A percentile compares a stretch with the other conserved stretches of the same genome.
Conservation (phyloP, 2,888 invertebrate species). For the Drosophila kuntzei region DNA sequence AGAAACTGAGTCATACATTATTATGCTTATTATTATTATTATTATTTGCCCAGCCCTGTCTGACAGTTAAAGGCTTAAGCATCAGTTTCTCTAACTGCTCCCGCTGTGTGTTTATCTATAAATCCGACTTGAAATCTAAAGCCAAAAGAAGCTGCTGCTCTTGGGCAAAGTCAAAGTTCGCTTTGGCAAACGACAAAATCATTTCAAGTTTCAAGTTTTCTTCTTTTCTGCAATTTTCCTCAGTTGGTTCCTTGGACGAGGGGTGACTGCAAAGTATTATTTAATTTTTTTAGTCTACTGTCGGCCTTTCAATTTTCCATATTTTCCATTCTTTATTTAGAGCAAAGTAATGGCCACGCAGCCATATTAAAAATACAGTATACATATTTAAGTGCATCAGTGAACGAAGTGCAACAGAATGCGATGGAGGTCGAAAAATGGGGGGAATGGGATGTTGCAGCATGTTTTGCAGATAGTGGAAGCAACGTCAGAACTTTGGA, state of each 20-base stretch:
- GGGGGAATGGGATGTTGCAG: neutral
- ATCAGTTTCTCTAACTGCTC: conserved; percentile 22
- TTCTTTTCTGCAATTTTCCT: conserved; percentile 11
- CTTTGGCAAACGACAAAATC: conserved; percentile 60
- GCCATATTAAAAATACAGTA: conserved; percentile 72
- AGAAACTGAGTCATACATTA: conserved; percentile 62
- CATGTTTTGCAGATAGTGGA: conserved; percentile 40
- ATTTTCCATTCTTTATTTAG: conserved; percentile 47
- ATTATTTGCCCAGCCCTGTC: conserved; percentile 38
- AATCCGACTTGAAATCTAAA: conserved; percentile 19
- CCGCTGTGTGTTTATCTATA: conserved; percentile 51
- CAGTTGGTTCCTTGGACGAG: neutral
- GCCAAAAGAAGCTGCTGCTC: conserved; percentile 4
- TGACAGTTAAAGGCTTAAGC: conserved; percentile 58
- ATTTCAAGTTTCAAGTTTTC: conserved; percentile 37
- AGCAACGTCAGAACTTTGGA: conserved; percentile 73
- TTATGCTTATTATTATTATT: conserved; percentile 65
- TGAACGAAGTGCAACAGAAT: conserved; percentile 30
- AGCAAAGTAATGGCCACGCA: conserved; percentile 69
- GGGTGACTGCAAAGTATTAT: conserved; percentile 54
- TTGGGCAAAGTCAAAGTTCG: conserved; percentile 37
- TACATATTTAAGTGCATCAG: conserved; percentile 76
- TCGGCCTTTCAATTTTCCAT: conserved; percentile 61
- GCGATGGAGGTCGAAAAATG: neutral
- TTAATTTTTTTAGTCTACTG: conserved; percentile 56